phyloP scores from a whole-genome alignment of 64 coral and sea anemone species.

The Pocillopora damicornis region DNA sequence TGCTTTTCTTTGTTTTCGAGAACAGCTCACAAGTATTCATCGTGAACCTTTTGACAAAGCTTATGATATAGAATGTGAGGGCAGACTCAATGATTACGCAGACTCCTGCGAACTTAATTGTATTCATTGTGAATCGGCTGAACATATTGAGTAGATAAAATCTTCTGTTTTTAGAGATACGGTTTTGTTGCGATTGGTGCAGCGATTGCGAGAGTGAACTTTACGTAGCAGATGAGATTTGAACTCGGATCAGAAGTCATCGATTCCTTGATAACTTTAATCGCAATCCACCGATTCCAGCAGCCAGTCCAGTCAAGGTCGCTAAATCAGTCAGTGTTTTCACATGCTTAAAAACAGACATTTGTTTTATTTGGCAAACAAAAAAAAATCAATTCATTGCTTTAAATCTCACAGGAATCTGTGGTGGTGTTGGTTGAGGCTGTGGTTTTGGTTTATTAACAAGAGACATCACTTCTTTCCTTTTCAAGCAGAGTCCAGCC shows the following conservation, averaged over 20 bases:
- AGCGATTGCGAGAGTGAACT: background rate
- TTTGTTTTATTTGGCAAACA: background rate
- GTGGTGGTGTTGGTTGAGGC: no score
- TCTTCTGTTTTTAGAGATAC: background rate
- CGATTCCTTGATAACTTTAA: background rate
- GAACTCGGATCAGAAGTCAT: background rate
- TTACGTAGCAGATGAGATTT: background rate
- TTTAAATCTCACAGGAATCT: background rate
- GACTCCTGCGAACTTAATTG: no score
- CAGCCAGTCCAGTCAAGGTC: background rate
- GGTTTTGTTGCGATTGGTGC: background rate
- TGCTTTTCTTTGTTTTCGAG: no score
- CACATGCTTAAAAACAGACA: background rate
- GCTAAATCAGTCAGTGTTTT: background rate
- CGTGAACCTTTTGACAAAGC: no score
- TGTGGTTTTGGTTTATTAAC: no score
- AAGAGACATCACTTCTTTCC: no score
- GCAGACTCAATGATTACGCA: no score
- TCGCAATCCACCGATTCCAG: background rate
- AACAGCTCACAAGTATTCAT: no score
- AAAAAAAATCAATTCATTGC: background rate
- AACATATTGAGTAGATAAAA: background rate
- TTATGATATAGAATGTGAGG: no score
- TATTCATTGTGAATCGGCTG: no score
- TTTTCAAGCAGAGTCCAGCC: no score